Base-by-base conservation (phyloP, 2,797 vertebrate genomes). In the Arrhamphus sclerolepis region DNA sequence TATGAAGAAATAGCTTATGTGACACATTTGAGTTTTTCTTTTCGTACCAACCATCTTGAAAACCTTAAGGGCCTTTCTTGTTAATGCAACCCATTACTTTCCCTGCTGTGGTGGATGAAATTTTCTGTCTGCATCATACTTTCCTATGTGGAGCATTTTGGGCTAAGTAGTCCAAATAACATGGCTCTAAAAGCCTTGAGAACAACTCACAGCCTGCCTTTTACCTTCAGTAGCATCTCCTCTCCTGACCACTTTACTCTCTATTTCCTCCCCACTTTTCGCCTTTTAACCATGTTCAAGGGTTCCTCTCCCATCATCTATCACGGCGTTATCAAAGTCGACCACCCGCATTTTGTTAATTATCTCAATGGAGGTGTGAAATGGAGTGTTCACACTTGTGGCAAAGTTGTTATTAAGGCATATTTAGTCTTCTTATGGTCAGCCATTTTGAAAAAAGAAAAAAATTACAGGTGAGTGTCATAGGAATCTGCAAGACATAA, bases 101-200 rank as follows among this genome's bases (percentile, higher is more conserved):
- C 38, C 54, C 66, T 16, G 48, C 75, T 66, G 46, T 13, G 11
- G 52, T 74, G 64, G 78, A 82, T 75, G 66, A 62, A 77, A 70
- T 75, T 2, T 75, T 78, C 76, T 82, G 75, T 80, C 72, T 41
- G 43, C 70, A 57, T 54, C 61, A 28, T 68, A 41, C 67, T 78
- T 66, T 78, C 41, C 56, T 0, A 0, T 54, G 56, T 63, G 75
- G 52, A 68, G 66, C 76, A 78, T 87, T 89, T 86, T 74, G 66
- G 72, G 63, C 78, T 82, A 85, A 91, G 86, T 89, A 89, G 77
- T 85, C 72, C 70, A 82, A 89, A 85, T 88, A 84, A 67, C 80
- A 75, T 39, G 65, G 47, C 81, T 82, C 67, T 88, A 70, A 88
- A 86, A 89, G 87, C 86, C 69, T 84, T 72, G 70, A 78, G 77